Evolutionary conservation across 2,888 invertebrate species (phyloP), one percentile per base, ranked within the genome.

Genomic region (Zaprionus lineosus): DNA sequence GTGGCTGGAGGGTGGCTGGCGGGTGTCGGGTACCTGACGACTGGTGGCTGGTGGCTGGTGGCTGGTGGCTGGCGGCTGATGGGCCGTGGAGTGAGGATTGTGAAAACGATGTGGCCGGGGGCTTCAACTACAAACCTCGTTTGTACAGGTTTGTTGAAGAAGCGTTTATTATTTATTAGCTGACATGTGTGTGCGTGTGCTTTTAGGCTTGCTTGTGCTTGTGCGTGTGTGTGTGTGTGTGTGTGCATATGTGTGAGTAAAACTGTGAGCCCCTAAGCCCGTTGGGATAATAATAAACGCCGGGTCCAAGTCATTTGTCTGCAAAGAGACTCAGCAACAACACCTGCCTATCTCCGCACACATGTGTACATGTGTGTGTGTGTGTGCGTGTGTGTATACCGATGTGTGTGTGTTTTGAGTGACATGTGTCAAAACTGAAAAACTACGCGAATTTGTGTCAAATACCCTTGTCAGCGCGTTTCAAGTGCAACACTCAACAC

Each of bases 361-460:
- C 14, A 12, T 24, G n/a, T 29, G 26, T 52, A 46, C 21, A 37
- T 43, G 39, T 16, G 29, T 52, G 19, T 31, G 34, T 33, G 44
- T 39, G 16, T 39, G 58, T 16, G 36, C 29, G 9, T 36, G 39
- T 40, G 58, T 52, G 29, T 24, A 47, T n/a, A n/a, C n/a, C n/a
- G n/a, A n/a, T n/a, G n/a, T n/a, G n/a, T 44, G 55, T 53, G 48
- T 51, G 55, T 68, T 81, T 77, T 69, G 84, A 83, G 81, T 82
- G 85, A 78, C 82, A 84, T 74, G 74, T 84, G 85, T 85, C 84
- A 85, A 84, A 82, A 81, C 84, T 79, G 79, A 83, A 81, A 81
- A 76, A 83, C 84, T 81, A 78, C 84, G 84, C 82, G 87, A 86
- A 87, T 86, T 87, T 87, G 81, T 87, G 87, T 87, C 87, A 87